These are phyloP conservation scores for Pentalonia nigronervosa DNA, from an alignment of 1,140 invertebrate genomes.

Conservation along the genomic window DNA sequence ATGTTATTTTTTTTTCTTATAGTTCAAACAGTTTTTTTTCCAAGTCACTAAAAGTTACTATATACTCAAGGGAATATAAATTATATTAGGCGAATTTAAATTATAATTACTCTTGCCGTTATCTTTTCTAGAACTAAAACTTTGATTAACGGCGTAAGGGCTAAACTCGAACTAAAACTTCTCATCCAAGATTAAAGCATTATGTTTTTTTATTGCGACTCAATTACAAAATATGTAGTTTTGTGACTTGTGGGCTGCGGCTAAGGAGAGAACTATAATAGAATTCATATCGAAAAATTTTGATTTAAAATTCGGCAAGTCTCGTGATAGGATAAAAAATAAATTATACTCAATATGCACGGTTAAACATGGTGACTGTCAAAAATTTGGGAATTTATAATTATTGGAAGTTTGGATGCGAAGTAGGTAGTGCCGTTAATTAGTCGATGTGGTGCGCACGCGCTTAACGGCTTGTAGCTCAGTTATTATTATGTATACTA, in stretches of 20 bases:
- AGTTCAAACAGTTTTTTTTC: not conserved
- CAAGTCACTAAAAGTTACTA: not conserved
- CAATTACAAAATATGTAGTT: not conserved
- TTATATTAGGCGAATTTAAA: conserved; percentile 35
- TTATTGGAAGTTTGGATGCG: not conserved
- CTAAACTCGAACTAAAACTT: conserved; percentile 34
- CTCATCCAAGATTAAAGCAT: conserved; percentile 28
- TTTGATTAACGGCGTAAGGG: conserved; percentile 19
- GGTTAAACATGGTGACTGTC: not conserved
- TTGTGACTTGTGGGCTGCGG: not conserved
- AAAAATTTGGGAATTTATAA: not conserved
- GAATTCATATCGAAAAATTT: not conserved
- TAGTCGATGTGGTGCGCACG: not conserved
- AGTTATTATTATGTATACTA: not conserved
- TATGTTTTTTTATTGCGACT: conserved; percentile 25
- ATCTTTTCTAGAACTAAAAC: conserved; percentile 29
- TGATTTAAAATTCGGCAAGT: not conserved
- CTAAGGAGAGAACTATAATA: not conserved
- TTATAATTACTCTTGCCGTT: conserved; percentile 45
- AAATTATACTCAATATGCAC: not conserved
- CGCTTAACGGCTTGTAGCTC: not conserved
- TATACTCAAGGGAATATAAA: conserved; percentile 14
- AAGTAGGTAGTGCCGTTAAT: not conserved
- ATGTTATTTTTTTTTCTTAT: not conserved
- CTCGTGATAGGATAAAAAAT: not conserved